These are phyloP conservation scores for Herpailurus yagouaroundi DNA, from an alignment of 2,113 vertebrate genomes.

Conservation along the genomic window DNA sequence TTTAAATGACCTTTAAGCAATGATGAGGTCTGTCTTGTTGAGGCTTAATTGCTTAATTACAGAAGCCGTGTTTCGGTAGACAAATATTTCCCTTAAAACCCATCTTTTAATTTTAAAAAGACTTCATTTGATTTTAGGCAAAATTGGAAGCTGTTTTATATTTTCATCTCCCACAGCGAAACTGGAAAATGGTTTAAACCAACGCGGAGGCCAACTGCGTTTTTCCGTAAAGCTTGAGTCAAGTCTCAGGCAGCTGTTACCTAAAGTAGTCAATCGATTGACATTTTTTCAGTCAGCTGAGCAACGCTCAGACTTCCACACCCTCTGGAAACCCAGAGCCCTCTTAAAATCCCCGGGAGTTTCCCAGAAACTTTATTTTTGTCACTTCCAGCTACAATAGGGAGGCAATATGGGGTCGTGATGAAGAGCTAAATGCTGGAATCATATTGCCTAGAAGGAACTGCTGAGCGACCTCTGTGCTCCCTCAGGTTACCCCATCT, in stretches of 20 bases:
- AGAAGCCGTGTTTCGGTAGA: slow-evolving; percentile 74
- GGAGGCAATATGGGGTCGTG: accelerated
- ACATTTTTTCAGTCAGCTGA: not conserved
- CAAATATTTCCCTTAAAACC: slow-evolving; percentile 71
- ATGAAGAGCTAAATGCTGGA: not conserved
- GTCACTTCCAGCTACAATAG: not conserved
- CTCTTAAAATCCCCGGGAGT: not conserved
- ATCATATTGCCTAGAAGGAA: not conserved
- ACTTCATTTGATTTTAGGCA: not conserved
- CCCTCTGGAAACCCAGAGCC: not conserved
- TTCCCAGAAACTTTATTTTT: not conserved
- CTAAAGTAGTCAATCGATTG: too few species aligned
- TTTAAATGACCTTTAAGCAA: slow-evolving; percentile 82
- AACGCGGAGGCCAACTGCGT: not conserved
- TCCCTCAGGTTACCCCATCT: not conserved
- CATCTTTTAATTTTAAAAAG: slow-evolving; percentile 63
- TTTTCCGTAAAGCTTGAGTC: accelerated
- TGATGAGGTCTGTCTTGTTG: slow-evolving; percentile 77
- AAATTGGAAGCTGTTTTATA: slow-evolving; percentile 34
- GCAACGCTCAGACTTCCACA: not conserved
- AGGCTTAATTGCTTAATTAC: slow-evolving; percentile 85
- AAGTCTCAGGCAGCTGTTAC: not conserved
- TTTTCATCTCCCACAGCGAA: slow-evolving; percentile 67
- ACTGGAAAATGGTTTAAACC: slow-evolving; percentile 55
- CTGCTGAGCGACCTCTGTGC: not conserved